Base-by-base conservation (phyloP, 2,797 vertebrate species). In the Falco biarmicus region DNA sequence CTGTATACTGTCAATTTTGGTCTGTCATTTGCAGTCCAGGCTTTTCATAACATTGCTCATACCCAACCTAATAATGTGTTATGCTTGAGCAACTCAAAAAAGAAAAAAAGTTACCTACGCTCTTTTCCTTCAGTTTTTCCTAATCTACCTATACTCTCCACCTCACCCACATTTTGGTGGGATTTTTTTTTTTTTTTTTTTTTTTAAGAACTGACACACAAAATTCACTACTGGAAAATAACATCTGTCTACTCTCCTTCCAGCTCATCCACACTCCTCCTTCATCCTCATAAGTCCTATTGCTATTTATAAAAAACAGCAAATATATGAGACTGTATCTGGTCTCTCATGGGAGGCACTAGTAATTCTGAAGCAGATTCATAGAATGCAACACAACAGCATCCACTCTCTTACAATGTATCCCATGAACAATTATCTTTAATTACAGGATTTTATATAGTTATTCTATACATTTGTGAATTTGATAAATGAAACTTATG, bases 1-100 rank as follows among this genome's bases (percentile, higher is more conserved):
- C 93, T 87, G 75, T 89, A 87, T 57, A 71, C 50, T 92, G 93
- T 94, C 94, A 95, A 90, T 54, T 89, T 70, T 39, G 41, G 63
- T 53, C 70, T 80, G 68, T 70, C 56, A 53, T 95, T 95, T 94
- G 48, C 71, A 89, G 75, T 68, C 66, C 60, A 84, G 68, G 86
- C 78, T 68, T 73, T 78, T 95, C 59, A 25, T 70, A 84, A 82
- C 47, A 60, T 39, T 70, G 63, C 56, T 70, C 56, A 56, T 37
- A 83, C 12, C 10, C 61, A 78, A 82, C 73, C n/a, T 63, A 91
- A 66, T 65, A 81, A 37, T 0, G 6, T 20, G 14, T 21, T 57
- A 82, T 20, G 37, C 34, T 89, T 57, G 18, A 87, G 21, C 53
- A 78, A 78, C 53, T 68, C 34, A 84, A 45, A 41, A 45, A 45